These are phyloP conservation scores for Cremastinae sp. DNA, from an alignment of 2,888 invertebrate species.

Conservation along the genomic window DNA sequence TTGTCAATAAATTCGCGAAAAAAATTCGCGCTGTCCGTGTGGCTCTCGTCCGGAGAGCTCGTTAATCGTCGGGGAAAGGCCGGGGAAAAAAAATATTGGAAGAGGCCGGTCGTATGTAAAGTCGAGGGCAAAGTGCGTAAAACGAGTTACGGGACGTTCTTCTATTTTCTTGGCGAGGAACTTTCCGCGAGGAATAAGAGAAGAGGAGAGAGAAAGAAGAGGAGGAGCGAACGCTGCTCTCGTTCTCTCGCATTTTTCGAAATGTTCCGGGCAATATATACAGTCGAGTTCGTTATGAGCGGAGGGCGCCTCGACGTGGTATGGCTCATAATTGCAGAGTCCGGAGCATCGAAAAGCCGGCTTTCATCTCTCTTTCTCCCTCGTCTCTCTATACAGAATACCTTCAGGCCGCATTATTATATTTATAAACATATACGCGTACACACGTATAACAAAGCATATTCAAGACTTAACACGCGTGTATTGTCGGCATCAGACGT, in stretches of 20 bases:
- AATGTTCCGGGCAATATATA: slow-evolving; percentile 73
- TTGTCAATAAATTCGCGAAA: no score
- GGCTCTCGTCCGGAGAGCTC: background rate
- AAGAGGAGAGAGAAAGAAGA: slow-evolving; percentile 20
- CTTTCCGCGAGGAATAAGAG: slow-evolving; percentile 30
- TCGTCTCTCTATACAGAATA: slow-evolving; percentile 39
- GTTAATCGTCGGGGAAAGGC: background rate
- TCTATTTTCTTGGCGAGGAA: slow-evolving; percentile 35
- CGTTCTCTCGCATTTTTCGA: slow-evolving; percentile 58
- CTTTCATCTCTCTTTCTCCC: slow-evolving; percentile 54
- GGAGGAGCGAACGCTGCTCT: slow-evolving; percentile 17
- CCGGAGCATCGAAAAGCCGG: slow-evolving; percentile 66
- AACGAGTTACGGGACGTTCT: slow-evolving; percentile 49
- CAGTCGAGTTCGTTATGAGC: slow-evolving; percentile 78
- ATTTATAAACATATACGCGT: background rate
- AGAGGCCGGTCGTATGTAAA: slow-evolving; percentile 4
- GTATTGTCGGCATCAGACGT: slow-evolving; percentile 69
- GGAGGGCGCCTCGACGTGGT: slow-evolving; percentile 74
- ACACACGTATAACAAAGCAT: slow-evolving; percentile 40
- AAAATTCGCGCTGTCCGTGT: no score
- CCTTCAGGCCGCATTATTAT: slow-evolving; percentile 69
- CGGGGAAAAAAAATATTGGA: background rate
- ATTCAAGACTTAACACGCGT: slow-evolving; percentile 72
- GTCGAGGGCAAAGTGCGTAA: slow-evolving; percentile 60
- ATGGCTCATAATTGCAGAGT: slow-evolving; percentile 80